These are phyloP conservation scores for Eurosta solidaginis DNA, from an alignment of 1,140 invertebrate genomes.

Conservation along the genomic window DNA sequence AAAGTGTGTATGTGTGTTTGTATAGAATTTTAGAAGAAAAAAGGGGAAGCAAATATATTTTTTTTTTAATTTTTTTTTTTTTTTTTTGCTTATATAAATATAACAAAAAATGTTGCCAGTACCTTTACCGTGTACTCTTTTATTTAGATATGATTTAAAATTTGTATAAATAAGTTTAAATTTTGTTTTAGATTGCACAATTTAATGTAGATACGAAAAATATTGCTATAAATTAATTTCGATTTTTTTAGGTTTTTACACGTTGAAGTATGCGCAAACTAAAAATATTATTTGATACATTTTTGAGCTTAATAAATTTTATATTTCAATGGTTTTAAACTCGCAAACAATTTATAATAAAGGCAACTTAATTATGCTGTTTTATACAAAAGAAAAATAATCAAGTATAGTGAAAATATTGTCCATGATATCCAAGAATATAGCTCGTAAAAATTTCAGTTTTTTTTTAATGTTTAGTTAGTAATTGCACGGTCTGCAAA, in stretches of 20 bases:
- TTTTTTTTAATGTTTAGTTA: neutral
- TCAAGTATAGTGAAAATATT: too few species aligned
- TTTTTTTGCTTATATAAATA: constrained; percentile 24
- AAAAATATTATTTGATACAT: neutral
- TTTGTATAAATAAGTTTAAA: neutral
- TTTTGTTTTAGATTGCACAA: neutral
- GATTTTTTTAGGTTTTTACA: neutral
- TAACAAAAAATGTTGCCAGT: neutral
- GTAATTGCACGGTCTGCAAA: too few species aligned
- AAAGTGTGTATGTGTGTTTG: neutral
- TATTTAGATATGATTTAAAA: neutral
- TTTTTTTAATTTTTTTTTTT: constrained; percentile 23
- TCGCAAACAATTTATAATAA: too few species aligned
- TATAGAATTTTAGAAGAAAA: constrained; percentile 11
- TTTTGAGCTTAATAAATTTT: neutral
- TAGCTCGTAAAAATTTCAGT: neutral
- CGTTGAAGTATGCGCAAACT: neutral
- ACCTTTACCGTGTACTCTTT: neutral
- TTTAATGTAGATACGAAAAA: neutral
- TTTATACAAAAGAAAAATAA: too few species aligned
- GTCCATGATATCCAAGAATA: too few species aligned
- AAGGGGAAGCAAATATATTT: constrained; percentile 7
- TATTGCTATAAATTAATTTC: neutral
- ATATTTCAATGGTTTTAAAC: neutral
- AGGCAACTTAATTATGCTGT: too few species aligned